A percentile compares a stretch with the other conserved stretches of the same genome.
Conservation (phyloP, 2,797 vertebrate genomes). For the Brachyalestes nurse region DNA sequence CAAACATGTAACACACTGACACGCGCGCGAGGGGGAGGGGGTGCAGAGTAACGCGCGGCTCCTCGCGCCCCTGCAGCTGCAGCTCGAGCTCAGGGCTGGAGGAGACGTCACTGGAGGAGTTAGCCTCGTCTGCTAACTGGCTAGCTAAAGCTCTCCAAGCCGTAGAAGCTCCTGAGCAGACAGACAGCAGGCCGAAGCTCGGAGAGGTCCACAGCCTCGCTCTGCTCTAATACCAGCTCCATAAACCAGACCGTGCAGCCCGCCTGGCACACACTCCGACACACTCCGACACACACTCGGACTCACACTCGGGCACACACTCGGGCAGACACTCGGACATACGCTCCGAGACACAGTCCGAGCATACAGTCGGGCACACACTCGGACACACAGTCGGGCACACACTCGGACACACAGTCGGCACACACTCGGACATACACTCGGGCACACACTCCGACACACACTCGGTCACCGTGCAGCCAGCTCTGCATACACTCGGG, state of each 20-base stretch:
- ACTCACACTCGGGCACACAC: too few relatives aligned
- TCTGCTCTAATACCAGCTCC: neutral
- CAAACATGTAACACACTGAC: constrained; percentile 2
- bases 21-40: neutral
- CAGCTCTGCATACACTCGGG: too few relatives aligned
- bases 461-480: too few relatives aligned
- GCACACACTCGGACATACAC: too few relatives aligned
- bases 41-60: neutral
- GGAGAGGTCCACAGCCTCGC: neutral
- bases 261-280: neutral
- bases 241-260: constrained; percentile 6
- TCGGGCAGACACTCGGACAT: too few relatives aligned
- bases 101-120: constrained; percentile 47
- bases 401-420: too few relatives aligned
- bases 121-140: constrained; percentile 51
- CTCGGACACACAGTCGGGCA: too few relatives aligned
- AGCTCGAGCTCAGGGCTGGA: constrained; percentile 31
- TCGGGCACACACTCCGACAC: too few relatives aligned
- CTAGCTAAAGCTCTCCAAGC: constrained; percentile 28
- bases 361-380: too few relatives aligned
- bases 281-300: constrained; percentile 21
- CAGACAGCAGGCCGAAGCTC: neutral
- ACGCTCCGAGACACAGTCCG: too few relatives aligned
- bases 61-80: constrained; percentile 12
- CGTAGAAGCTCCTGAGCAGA: constrained; percentile 55